Evolutionary conservation across 92 coral and sea anemone species (phyloP), one percentile per base, ranked within the genome.

Genomic region (Parazoanthus darwini): DNA sequence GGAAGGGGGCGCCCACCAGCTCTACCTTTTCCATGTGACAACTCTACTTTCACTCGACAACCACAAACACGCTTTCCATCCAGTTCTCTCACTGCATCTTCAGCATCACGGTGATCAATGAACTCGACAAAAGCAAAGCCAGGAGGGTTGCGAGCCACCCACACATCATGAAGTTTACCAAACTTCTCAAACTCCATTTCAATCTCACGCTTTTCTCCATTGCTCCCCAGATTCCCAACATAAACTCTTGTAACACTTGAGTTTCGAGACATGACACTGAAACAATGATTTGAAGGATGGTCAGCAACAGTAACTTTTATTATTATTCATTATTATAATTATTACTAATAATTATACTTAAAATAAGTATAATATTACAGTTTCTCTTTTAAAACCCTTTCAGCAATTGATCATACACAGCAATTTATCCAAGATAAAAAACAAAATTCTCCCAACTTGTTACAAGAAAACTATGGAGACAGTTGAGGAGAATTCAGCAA

Each of bases 71-170:
- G 90, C 43, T 88, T 73, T 8, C 99, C 99, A 80, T 96, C 91
- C 37, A 96, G 86, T 5, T 87, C 94, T 35, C 90, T 77, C 26
- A 94, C 86, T 25, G 99, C 99, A 90, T 95, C 99, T 33, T 95
- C 93, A 7, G 99, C 99, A 90, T 96, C 98, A 29, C 94, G 96
- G 72, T 75, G 82, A 58, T 96, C 99, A 38, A 86, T 86, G 83
- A 95, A 96, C 88, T 95, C 98, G 25, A 96, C 96, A 78, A 96
- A 96, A 10, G 99, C 99, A 90, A 96, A 96, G 14, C 99, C 99
- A 78, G 99, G 98, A 65, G 99, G 99, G 79, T 95, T 96, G 25
- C 96, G 96, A 42, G 99, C 99, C 33, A 96, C 99, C 99, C 99
- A 96, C 6, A 96, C 99, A 82, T 96, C 98, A 29, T 90, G 95